Evolutionary conservation across 1,140 invertebrate species (phyloP).

Genomic region (Thaumetopoea pityocampa): DNA sequence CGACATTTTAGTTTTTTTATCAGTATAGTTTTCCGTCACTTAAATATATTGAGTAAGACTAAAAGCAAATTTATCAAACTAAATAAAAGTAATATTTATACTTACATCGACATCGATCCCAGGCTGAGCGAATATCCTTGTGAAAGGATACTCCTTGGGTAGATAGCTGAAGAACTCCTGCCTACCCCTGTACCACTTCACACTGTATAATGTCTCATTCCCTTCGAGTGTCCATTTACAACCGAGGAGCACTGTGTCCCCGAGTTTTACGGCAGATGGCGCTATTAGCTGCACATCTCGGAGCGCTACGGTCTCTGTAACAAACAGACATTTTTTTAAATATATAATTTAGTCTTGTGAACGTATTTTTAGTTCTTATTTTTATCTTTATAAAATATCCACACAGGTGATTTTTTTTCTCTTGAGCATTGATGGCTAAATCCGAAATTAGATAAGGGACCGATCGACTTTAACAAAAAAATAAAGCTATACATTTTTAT

Average conservation of each 20-base stretch:
- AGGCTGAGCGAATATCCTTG: constrained; percentile 77
- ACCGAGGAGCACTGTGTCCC: constrained; percentile 81
- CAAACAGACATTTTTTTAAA: no score
- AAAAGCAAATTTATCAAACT: not conserved
- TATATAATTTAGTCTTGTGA: no score
- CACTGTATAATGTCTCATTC: constrained; percentile 82
- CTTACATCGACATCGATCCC: constrained; percentile 79
- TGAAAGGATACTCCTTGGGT: constrained; percentile 79
- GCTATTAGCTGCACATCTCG: constrained; percentile 70
- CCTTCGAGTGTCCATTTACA: constrained; percentile 85
- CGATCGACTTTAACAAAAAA: no score
- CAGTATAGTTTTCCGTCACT: no score
- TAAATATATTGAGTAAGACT: not conserved
- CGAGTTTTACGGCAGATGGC: constrained; percentile 80
- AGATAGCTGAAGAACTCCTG: constrained; percentile 83
- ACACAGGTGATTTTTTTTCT: no score
- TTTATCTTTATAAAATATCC: no score
- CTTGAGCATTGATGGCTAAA: no score
- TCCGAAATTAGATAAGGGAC: no score
- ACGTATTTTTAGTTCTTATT: no score
- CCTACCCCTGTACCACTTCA: constrained; percentile 89
- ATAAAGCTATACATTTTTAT: no score
- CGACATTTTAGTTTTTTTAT: no score
- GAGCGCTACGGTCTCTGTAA: constrained; percentile 59
- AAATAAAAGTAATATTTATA: constrained; percentile 10